Evolutionary conservation across 2,797 vertebrate species (phyloP).

Genomic region (Coranthus polyacanthus): DNA sequence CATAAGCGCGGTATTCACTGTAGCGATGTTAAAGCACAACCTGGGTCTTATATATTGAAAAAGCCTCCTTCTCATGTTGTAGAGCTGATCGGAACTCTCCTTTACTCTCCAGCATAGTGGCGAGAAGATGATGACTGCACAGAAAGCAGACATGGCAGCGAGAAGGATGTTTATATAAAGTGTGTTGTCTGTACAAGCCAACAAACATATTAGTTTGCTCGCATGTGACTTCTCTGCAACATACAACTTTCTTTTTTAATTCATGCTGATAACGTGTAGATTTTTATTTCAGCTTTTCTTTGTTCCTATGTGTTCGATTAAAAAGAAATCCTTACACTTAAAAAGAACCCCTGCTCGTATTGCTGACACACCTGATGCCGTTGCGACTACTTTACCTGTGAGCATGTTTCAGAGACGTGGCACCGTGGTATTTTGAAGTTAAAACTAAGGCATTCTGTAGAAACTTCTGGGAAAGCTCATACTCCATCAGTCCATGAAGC

Average conservation of each 20-base stretch:
- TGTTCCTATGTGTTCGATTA: too few relatives aligned
- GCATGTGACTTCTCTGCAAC: too few relatives aligned
- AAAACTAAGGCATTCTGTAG: constrained; percentile 89
- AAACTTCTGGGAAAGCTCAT: constrained; percentile 92
- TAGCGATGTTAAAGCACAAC: constrained; percentile 67
- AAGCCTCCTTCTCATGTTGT: constrained; percentile 93
- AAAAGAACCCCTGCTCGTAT: too few relatives aligned
- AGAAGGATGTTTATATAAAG: background rate
- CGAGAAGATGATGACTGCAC: constrained; percentile 91
- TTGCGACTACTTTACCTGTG: constrained; percentile 85
- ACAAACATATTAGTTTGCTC: too few relatives aligned
- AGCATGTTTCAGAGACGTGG: constrained; percentile 90
- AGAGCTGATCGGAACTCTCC: constrained; percentile 93
- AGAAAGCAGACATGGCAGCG: constrained; percentile 23
- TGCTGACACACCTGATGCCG: too few relatives aligned
- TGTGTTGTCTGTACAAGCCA: too few relatives aligned
- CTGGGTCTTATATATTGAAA: constrained; percentile 92
- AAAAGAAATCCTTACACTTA: too few relatives aligned
- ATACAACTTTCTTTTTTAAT: too few relatives aligned
- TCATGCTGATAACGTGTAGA: too few relatives aligned
- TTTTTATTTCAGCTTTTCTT: too few relatives aligned
- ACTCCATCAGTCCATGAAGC: constrained; percentile 92
- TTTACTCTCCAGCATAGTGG: constrained; percentile 92
- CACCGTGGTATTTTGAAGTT: constrained; percentile 91
- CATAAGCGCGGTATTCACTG: background rate